These are phyloP conservation scores for Atlantisia rogersi DNA, from an alignment of 2,113 vertebrate species.

Conservation along the genomic window DNA sequence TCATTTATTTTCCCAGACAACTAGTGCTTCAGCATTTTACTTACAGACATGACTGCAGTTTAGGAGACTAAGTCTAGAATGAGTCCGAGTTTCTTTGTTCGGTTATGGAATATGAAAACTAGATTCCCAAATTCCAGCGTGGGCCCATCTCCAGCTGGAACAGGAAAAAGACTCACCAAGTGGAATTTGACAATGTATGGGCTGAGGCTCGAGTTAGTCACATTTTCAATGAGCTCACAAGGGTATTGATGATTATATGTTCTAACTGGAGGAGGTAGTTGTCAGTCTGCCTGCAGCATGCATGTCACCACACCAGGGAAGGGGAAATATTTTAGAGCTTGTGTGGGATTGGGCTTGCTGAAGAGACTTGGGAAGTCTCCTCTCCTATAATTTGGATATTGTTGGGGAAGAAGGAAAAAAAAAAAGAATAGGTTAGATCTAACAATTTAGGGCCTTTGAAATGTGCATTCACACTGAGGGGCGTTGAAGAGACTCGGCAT, in stretches of 20 bases:
- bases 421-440: background rate
- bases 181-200: constrained; percentile 51
- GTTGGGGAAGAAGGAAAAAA: background rate
- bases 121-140: constrained; percentile 54
- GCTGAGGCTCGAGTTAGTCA: constrained; percentile 43
- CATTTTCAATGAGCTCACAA: constrained; percentile 57
- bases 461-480: background rate
- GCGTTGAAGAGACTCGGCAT: background rate
- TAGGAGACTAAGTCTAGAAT: constrained; percentile 31
- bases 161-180: constrained; percentile 47
- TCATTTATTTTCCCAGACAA: constrained; percentile 50
- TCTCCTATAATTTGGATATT: constrained; percentile 19
- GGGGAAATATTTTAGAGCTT: constrained; percentile 43
- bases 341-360: constrained; percentile 35
- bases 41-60: constrained; percentile 25
- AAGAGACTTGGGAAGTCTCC: constrained; percentile 41
- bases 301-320: constrained; percentile 1
- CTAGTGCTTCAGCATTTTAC: constrained; percentile 48
- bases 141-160: constrained; percentile 60
- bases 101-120: constrained; percentile 22
- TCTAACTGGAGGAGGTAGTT: constrained; percentile 63
- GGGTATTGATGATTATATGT: constrained; percentile 37
- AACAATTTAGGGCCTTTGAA: background rate
- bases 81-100: background rate
- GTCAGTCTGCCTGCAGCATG: constrained; percentile 44